These are phyloP conservation scores for Montipora capricornis DNA, from an alignment of 64 coral and sea anemone species.

Conservation along the genomic window DNA sequence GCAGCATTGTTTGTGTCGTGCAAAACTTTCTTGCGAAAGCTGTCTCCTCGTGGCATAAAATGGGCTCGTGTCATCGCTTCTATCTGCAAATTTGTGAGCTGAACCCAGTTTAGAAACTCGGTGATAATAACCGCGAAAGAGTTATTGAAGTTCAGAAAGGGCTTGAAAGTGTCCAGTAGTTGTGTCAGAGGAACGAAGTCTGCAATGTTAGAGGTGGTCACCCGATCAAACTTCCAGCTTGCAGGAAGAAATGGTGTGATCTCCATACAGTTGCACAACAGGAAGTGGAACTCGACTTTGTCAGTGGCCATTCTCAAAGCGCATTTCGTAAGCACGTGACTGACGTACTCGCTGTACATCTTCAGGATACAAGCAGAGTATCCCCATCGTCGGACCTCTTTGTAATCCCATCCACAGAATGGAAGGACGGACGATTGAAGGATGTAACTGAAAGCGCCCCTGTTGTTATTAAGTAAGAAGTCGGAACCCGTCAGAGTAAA, in stretches of 20 bases:
- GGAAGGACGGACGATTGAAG: neutral
- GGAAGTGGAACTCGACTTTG: slow-evolving; percentile 1
- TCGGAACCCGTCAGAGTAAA: too few relatives aligned
- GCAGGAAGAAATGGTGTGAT: neutral
- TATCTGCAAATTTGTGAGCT: too few relatives aligned
- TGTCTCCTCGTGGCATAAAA: neutral
- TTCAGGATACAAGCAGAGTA: neutral
- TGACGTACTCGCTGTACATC: slow-evolving; percentile 60
- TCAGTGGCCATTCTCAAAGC: slow-evolving; percentile 10
- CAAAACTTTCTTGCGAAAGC: neutral
- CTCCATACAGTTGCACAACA: too few relatives aligned
- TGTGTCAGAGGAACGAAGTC: neutral
- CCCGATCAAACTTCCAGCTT: slow-evolving; percentile 31
- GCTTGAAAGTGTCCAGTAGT: too few relatives aligned
- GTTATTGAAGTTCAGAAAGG: too few relatives aligned
- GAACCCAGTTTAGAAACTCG: too few relatives aligned
- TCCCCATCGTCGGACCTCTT: neutral
- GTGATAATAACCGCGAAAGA: too few relatives aligned
- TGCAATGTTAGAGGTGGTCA: slow-evolving; percentile 52
- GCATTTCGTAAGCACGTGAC: slow-evolving; percentile 37
- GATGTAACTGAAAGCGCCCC: too few relatives aligned
- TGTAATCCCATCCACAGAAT: neutral
- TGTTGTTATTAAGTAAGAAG: too few relatives aligned
- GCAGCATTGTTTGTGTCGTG: slow-evolving; percentile 4
- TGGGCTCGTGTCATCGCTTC: too few relatives aligned